These are phyloP conservation scores for Artemia franciscana DNA, from an alignment of 1,140 invertebrate genomes.

Conservation along the genomic window DNA sequence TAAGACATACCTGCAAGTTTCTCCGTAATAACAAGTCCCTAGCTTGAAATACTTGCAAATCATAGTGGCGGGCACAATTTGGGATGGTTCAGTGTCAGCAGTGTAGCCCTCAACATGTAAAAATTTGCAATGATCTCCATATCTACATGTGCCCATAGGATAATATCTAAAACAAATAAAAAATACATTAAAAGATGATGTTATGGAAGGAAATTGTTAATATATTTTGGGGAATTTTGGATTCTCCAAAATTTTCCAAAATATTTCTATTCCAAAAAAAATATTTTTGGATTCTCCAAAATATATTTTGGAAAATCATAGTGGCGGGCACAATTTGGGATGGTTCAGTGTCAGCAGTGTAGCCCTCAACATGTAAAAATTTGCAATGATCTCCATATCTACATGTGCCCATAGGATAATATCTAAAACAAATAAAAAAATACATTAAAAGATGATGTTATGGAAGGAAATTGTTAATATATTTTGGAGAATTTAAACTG, in stretches of 20 bases:
- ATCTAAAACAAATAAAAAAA: not conserved
- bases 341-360: not conserved
- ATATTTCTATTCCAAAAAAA: too few relatives aligned
- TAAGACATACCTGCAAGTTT: not conserved
- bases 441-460: too few relatives aligned
- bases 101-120: not conserved
- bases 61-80: too few relatives aligned
- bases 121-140: not conserved
- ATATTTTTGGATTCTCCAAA: too few relatives aligned
- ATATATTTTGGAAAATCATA: too few relatives aligned
- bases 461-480: too few relatives aligned
- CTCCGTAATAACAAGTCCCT: not conserved
- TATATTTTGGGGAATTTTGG: too few relatives aligned
- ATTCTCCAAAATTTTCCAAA: too few relatives aligned
- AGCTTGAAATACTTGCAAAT: not conserved
- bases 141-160: not conserved
- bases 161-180: not conserved
- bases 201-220: too few relatives aligned
- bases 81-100: not conserved
- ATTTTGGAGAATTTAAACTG: too few relatives aligned
- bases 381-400: not conserved
- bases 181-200: too few relatives aligned
- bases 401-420: not conserved
- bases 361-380: not conserved
- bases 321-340: too few relatives aligned